Evolutionary conservation across 1,140 invertebrate genomes (phyloP), one percentile per base, ranked within the genome.

Genomic region (Idris sp.): DNA sequence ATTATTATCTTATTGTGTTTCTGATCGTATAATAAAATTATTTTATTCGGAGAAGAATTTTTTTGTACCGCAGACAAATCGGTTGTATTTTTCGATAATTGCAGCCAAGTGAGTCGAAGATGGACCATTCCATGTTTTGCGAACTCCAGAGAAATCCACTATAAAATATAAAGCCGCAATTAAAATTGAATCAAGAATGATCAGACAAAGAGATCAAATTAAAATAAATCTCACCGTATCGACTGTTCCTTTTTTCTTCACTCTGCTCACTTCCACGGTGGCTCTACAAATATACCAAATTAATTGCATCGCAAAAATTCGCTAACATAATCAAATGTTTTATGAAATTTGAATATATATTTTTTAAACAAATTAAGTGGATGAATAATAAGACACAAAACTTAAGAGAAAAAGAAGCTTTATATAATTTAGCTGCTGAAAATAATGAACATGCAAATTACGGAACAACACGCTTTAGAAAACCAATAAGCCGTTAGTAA

Each of bases 71-170:
- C 89, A 83, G 93, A 91, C 1, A 98, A 87, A 83, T 95, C 93
- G 22, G 86, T 83, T 10, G 91, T 83, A 84, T 94, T 90, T 19
- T 91, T 89, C 10, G 92, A 92, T 22, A 98, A 88, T 58, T 91
- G 91, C 44, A 98, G 90, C 97, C 97, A 99, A 2, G 92, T 92
- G 14, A 97, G 87, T 56, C 94, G 91, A 18, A 98, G 79, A 84
- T 98, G 95, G 1, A 98, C 90, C 89, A 95, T 92, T 25, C 97
- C 97, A 81, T 96, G 95, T 86, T 97, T 97, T 2, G 95, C 96
- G 87, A 97, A 93, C 85, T 98, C 96, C 62, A 99, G 88, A 0
- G 95, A 94, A 43, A 97, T 89, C 96, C 97, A 98, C 95, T 97
- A 14, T 86, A 88, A 76, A 73, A 77, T 65, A 53, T 76, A 51